Evolutionary conservation across 2,888 invertebrate species (phyloP), one percentile per base, ranked within the genome.

Genomic region (Anoplius nigerrimus): DNA sequence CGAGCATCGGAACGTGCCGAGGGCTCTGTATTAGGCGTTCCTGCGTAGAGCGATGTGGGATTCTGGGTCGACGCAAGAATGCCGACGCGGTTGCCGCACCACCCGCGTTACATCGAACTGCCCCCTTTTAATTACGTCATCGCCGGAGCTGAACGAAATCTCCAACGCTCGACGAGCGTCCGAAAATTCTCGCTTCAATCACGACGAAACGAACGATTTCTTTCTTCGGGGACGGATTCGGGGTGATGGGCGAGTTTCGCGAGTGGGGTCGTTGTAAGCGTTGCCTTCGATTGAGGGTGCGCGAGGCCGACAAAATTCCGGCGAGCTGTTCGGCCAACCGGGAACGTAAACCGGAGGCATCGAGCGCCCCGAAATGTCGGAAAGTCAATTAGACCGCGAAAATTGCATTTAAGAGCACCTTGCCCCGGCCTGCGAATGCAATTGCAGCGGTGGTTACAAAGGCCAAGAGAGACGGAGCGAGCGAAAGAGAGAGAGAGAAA

Each of bases 361-460:
- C 57, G 54, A 45, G 55, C 27, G 48, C 27, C 56, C 53, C 65
- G 63, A 72, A 67, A 75, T 20, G 67, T 72, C 65, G 71, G 69
- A 42, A 74, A 75, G 75, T 75, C 76, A 75, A 75, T 76, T 76
- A 76, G 58, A 69, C 62, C 70, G 57, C 58, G 72, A 76, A 75
- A 76, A 76, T 76, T 75, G 70, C 75, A 72, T 75, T 76, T 66
- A 76, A 76, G 74, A 69, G 69, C 71, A 65, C 61, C 75, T 77
- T 76, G 67, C 75, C 61, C n/a, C 73, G 59, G 69, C 66, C 65
- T 72, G 70, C 70, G 64, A 75, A 78, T 81, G 81, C 81, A 81
- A 81, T 81, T 78, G 79, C 69, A 79, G 71, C 56, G 69, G 74
- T 53, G 75, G 78, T 71, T 75, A 76, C 79, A 79, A 78, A 79